Evolutionary conservation across 2,888 invertebrate genomes (phyloP).

Genomic region (Eustalomyia histrio): DNA sequence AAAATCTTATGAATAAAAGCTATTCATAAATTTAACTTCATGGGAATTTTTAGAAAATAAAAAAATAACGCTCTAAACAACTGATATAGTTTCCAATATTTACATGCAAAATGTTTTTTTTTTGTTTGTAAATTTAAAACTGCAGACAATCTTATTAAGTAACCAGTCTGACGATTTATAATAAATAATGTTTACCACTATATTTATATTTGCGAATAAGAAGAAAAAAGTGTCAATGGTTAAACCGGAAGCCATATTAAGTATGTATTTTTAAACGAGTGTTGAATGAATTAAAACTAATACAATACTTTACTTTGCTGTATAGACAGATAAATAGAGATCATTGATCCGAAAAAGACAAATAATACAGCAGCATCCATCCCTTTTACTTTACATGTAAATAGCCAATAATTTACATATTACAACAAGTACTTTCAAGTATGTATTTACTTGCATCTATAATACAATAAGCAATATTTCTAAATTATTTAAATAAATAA

Average conservation of each 20-base stretch:
- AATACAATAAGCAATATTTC: slow-evolving; percentile 45
- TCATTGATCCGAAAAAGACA: slow-evolving; percentile 52
- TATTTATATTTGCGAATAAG: slow-evolving; percentile 30
- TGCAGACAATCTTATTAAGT: slow-evolving; percentile 53
- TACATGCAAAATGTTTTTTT: slow-evolving; percentile 2
- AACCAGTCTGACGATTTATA: slow-evolving; percentile 56
- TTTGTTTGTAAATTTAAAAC: slow-evolving; percentile 10
- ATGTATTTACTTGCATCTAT: neutral
- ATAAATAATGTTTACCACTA: slow-evolving; percentile 54
- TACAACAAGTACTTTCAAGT: slow-evolving; percentile 23
- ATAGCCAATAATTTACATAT: slow-evolving; percentile 53
- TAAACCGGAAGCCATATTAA: slow-evolving; percentile 65
- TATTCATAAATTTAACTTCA: slow-evolving; percentile 52
- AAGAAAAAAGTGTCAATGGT: slow-evolving; percentile 60
- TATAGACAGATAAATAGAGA: slow-evolving; percentile 36
- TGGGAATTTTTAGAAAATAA: slow-evolving; percentile 46
- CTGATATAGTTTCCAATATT: slow-evolving; percentile 16
- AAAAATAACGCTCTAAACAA: slow-evolving; percentile 8
- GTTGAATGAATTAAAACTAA: slow-evolving; percentile 56
- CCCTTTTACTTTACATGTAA: slow-evolving; percentile 40
- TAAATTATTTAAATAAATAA: slow-evolving; percentile 64
- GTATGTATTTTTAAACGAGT: slow-evolving; percentile 26
- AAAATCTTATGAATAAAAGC: slow-evolving; percentile 56
- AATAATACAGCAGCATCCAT: slow-evolving; percentile 52
- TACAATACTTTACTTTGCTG: slow-evolving; percentile 39